Evolutionary conservation across 2,797 vertebrate species (phyloP), one percentile per base, ranked within the genome.

Genomic region (Streptopelia turtur): DNA sequence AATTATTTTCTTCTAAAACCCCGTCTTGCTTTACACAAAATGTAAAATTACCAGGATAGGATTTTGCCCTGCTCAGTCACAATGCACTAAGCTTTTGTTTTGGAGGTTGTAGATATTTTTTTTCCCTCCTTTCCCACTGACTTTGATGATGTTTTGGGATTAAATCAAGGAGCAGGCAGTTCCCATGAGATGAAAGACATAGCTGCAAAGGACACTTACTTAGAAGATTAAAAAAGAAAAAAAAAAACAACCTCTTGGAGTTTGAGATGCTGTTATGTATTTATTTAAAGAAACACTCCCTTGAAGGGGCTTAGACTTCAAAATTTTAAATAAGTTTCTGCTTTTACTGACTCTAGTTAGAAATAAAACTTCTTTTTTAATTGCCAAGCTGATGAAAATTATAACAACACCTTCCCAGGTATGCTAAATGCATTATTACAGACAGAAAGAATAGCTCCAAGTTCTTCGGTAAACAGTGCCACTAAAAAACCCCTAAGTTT

Each of bases 141-240:
- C 88, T 95, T 92, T 93, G 66, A 94, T 83, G 83, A 92, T 87
- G 88, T 87, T 96, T 94, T 70, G 66, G 83, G 87, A 94, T 94
- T 96, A 94, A 94, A 93, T 91, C 77, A 91, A 91, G 85, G 57
- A 93, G 37, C 79, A 94, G 86, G 89, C 77, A 87, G 80, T 88
- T 97, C 93, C 91, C 95, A 94, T 82, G 85, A 94, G 93, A 96
- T 91, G 90, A 96, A 96, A 96, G 94, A 77, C 81, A 87, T 77
- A 82, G 71, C 74, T 86, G 93, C 77, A 89, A 93, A 94, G 80
- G 79, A 91, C 83, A 82, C 33, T 92, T 87, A 93, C 64, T 95
- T 90, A 90, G 80, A 95, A 96, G 83, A 96, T 91, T 63, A 30
- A 69, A 61, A 68, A 9, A 14, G 52, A 69, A 74, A 70, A 9